Conservation (phyloP, 2,113 vertebrate species). For the Laticauda colubrina region DNA sequence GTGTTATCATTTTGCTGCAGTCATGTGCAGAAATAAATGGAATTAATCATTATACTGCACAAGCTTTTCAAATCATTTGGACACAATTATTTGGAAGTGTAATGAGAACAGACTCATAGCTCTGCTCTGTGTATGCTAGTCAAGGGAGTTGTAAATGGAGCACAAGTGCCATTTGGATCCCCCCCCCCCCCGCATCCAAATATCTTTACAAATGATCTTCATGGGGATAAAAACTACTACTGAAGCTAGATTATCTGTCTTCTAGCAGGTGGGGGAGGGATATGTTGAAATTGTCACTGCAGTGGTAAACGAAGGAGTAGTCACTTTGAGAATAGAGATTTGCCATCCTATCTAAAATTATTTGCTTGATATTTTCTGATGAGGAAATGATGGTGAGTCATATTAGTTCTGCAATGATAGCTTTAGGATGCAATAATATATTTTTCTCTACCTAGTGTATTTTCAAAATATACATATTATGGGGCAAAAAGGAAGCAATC, state of each 20-base stretch:
- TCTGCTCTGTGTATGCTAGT: background rate
- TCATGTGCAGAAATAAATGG: background rate
- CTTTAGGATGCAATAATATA: background rate
- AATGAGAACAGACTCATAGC: background rate
- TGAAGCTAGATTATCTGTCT: background rate
- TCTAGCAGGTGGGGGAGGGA: background rate
- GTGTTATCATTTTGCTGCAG: background rate
- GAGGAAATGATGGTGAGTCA: background rate
- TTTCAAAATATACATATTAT: background rate
- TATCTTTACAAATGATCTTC: background rate
- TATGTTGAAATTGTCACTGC: background rate
- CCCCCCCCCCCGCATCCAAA: background rate
- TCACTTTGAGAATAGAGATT: background rate
- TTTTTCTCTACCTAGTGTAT: background rate
- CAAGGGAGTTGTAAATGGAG: background rate
- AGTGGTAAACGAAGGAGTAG: background rate
- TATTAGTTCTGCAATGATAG: background rate
- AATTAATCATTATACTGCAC: background rate
- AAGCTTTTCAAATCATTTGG: background rate
- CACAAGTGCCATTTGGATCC: background rate
- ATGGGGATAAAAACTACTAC: background rate
- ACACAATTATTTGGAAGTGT: background rate
- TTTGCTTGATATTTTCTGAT: background rate
- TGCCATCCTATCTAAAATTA: background rate
- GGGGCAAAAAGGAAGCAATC: background rate